Evolutionary conservation across 2,113 vertebrate species (phyloP).

Genomic region (Patagioenas fasciata): DNA sequence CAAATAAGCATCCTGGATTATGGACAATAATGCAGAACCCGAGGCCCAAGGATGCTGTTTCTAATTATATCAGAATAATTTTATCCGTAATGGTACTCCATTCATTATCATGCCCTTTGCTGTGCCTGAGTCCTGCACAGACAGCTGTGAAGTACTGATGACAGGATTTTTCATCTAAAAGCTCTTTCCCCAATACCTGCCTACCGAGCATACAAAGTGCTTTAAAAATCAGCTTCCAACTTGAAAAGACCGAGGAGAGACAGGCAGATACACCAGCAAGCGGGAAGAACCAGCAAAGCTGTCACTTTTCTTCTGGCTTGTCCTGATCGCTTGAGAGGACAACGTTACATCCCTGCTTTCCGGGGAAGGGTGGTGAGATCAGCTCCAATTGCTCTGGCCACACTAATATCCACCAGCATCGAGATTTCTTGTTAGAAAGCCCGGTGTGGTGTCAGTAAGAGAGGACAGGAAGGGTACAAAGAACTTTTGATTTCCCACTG

Average conservation of each 20-base stretch:
- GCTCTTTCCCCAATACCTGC: not conserved
- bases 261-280: not conserved
- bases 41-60: not conserved
- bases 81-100: not conserved
- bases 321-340: not conserved
- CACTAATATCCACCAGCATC: not conserved
- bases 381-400: not conserved
- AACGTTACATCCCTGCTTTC: not conserved
- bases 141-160: not conserved
- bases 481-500: not conserved
- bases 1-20: not conserved
- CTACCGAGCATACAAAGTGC: not conserved
- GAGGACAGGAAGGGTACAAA: not conserved
- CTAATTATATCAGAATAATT: not conserved
- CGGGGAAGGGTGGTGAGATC: accelerated
- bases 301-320: not conserved
- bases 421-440: not conserved
- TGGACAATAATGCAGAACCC: not conserved
- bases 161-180: not conserved
- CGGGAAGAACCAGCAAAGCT: not conserved
- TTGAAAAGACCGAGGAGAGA: not conserved
- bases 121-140: not conserved
- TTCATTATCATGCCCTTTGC: not conserved
- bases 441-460: not conserved
- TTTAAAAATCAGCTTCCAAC: not conserved